phyloP scores from a whole-genome alignment of 2,888 invertebrate genomes.

The Tortrix viridana region DNA sequence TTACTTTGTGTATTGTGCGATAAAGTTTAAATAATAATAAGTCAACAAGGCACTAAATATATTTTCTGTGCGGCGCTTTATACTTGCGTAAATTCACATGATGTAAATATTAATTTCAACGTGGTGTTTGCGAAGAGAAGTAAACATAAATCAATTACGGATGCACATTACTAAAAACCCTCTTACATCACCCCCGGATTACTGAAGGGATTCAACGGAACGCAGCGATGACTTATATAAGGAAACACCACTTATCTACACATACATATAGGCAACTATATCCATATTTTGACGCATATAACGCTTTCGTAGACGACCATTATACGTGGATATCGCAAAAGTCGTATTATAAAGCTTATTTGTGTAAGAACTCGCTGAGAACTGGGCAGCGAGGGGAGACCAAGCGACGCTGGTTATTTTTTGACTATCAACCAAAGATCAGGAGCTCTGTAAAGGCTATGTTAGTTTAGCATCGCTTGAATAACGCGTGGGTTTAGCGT shows the following conservation, averaged over 20 bases:
- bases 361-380: background rate
- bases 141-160: slow-evolving; percentile 43
- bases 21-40: too few species aligned
- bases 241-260: slow-evolving; percentile 55
- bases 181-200: slow-evolving; percentile 70
- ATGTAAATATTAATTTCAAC: background rate
- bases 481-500: slow-evolving; percentile 40
- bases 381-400: slow-evolving; percentile 36
- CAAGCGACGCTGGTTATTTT: slow-evolving; percentile 50
- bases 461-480: slow-evolving; percentile 37
- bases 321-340: slow-evolving; percentile 23
- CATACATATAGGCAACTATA: slow-evolving; percentile 22
- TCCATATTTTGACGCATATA: slow-evolving; percentile 36
- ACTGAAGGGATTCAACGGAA: slow-evolving; percentile 68
- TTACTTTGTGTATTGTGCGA: too few species aligned
- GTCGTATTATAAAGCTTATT: slow-evolving; percentile 32
- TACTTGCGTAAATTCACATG: background rate
- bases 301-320: slow-evolving; percentile 41
- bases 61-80: too few species aligned
- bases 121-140: background rate
- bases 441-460: slow-evolving; percentile 45
- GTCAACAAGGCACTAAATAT: too few species aligned
- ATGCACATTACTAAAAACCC: slow-evolving; percentile 56
- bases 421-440: slow-evolving; percentile 49
- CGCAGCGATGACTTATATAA: slow-evolving; percentile 73